phyloP scores from a whole-genome alignment of 2,797 vertebrate species.

The Hapalemur alaotrensis region DNA sequence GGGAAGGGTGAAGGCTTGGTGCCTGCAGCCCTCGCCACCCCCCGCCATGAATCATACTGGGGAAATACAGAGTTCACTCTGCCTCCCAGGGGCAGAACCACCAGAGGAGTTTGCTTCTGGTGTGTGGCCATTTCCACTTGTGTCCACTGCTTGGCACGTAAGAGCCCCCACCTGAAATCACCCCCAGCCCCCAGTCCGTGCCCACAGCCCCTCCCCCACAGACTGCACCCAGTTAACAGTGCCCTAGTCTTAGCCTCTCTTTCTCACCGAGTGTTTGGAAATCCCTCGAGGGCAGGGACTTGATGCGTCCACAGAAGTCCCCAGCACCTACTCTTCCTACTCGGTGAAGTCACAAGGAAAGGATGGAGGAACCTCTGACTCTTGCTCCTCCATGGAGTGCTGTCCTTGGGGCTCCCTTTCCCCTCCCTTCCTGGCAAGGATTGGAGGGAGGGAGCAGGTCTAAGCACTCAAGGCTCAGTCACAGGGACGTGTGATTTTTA shows the following conservation, averaged over 20 bases:
- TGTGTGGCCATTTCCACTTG: neutral
- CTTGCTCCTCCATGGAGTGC: neutral
- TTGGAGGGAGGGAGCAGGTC: neutral
- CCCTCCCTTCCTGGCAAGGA: neutral
- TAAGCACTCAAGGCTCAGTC: neutral
- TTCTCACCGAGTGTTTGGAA: neutral
- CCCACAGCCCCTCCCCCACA: neutral
- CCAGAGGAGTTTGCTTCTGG: neutral
- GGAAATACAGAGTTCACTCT: neutral
- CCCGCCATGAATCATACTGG: neutral
- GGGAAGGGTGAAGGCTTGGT: neutral
- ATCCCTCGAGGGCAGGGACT: neutral
- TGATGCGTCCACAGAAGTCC: neutral
- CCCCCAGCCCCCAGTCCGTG: neutral
- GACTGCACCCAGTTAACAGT: neutral
- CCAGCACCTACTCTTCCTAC: neutral
- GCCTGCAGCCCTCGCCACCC: neutral
- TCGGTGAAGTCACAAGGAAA: neutral
- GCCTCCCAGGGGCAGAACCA: neutral
- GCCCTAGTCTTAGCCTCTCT: neutral
- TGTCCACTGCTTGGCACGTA: neutral
- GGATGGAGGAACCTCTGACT: neutral
- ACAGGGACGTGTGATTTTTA: neutral
- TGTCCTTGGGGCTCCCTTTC: neutral
- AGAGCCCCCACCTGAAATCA: neutral